Conservation (phyloP, 2,113 vertebrate species). For the Leucopsar rothschildi region DNA sequence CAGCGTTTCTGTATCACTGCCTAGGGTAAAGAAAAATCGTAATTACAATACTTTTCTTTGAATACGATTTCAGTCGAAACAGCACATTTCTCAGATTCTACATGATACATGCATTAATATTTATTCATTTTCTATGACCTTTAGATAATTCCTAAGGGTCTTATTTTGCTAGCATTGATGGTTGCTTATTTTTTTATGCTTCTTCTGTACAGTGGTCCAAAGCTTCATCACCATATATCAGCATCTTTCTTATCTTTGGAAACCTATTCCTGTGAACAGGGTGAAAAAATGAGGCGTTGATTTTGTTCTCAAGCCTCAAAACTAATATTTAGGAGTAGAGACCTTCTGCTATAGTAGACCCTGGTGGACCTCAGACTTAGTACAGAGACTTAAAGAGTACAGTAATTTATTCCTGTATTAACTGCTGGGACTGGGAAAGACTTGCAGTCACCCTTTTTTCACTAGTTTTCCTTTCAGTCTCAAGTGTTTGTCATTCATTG, state of each 20-base stretch:
- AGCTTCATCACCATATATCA: not conserved
- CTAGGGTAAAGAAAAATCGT: slow-evolving; percentile 71
- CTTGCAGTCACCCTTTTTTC: not conserved
- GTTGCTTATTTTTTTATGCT: slow-evolving; percentile 56
- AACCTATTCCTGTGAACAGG: not conserved
- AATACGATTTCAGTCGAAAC: slow-evolving; percentile 77
- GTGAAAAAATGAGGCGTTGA: not conserved
- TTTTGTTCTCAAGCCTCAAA: not conserved
- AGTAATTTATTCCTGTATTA: not conserved
- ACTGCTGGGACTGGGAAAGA: not conserved
- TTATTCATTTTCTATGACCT: slow-evolving; percentile 75
- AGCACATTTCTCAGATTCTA: slow-evolving; percentile 72
- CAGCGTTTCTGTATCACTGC: slow-evolving; percentile 63
- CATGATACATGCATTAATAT: slow-evolving; percentile 75
- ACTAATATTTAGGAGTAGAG: not conserved
- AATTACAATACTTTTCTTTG: slow-evolving; percentile 76
- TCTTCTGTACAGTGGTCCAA: not conserved
- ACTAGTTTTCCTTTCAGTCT: not conserved
- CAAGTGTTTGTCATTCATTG: not conserved
- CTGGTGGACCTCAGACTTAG: not conserved
- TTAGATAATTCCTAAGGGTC: slow-evolving; percentile 67
- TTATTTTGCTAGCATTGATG: slow-evolving; percentile 63
- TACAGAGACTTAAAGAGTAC: not conserved
- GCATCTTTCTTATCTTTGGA: not conserved
- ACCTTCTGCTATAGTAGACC: not conserved